A percentile compares a stretch with the other conserved stretches of the same genome.
Evolutionary conservation across 2,888 invertebrate genomes (phyloP).

Genomic region (Notodonta dromedarius): DNA sequence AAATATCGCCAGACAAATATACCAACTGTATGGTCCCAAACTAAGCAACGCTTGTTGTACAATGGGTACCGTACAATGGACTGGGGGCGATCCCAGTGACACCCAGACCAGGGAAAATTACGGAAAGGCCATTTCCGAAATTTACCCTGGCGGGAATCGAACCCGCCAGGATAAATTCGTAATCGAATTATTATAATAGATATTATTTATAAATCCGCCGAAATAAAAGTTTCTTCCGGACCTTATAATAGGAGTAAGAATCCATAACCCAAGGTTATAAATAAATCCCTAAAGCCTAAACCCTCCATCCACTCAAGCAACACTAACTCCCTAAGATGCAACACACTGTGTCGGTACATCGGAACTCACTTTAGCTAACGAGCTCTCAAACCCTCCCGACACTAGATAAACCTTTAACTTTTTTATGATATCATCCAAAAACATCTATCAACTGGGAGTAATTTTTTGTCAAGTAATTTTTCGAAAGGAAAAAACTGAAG

Average conservation of each 20-base stretch:
- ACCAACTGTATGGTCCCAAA: no score
- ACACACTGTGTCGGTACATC: constrained; percentile 37
- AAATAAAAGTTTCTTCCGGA: neutral
- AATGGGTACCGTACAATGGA: no score
- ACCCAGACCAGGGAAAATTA: no score
- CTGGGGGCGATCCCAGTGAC: no score
- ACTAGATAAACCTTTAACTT: constrained; percentile 48
- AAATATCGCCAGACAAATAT: no score
- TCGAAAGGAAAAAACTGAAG: no score
- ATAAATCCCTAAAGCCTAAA: constrained; percentile 12
- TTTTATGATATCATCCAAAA: constrained; percentile 22
- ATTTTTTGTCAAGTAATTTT: neutral
- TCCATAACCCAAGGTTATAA: neutral
- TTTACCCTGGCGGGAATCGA: no score
- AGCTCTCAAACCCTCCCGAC: constrained; percentile 38
- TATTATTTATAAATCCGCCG: no score
- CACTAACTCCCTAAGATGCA: constrained; percentile 21
- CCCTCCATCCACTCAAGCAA: constrained; percentile 28
- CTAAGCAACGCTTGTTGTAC: no score
- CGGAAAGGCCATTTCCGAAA: no score
- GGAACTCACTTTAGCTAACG: constrained; percentile 54
- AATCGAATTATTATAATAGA: no score
- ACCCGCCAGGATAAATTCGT: no score
- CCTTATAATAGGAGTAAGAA: neutral
- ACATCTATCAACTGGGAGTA: neutral